phyloP scores from a whole-genome alignment of 1,140 invertebrate genomes.

The Psilanteris sp. region DNA sequence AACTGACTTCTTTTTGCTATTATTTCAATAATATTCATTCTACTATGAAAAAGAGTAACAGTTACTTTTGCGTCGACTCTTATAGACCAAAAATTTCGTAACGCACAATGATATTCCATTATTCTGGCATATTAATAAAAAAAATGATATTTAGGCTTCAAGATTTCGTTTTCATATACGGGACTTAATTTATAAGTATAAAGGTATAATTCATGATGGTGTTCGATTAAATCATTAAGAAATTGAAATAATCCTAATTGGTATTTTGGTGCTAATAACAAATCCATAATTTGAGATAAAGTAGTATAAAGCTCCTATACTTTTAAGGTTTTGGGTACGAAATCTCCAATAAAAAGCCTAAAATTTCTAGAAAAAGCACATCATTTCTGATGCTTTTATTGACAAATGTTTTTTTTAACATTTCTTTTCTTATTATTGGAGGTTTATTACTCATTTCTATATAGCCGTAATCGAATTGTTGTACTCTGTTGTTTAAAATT shows the following conservation, averaged over 20 bases:
- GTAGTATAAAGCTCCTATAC: conserved; percentile 23
- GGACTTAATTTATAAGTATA: conserved; percentile 7
- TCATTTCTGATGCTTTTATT: conserved; percentile 48
- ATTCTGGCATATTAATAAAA: conserved; percentile 7
- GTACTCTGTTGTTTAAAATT: conserved; percentile 23
- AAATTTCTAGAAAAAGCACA: conserved; percentile 52
- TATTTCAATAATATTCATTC: conserved; percentile 19
- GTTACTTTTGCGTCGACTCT: conserved; percentile 21
- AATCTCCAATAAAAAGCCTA: conserved; percentile 37
- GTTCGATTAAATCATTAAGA: conserved; percentile 19
- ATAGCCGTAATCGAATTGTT: conserved; percentile 43
- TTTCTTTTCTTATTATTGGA: conserved; percentile 13
- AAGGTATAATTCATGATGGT: conserved; percentile 22
- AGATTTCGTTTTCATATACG: not conserved
- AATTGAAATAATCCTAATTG: conserved; percentile 8
- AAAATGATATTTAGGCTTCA: conserved; percentile 23
- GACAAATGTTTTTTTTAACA: conserved; percentile 31
- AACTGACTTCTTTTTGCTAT: conserved; percentile 26
- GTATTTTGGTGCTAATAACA: conserved; percentile 25
- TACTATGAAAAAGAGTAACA: conserved; percentile 7
- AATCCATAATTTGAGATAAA: conserved; percentile 27
- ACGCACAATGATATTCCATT: conserved; percentile 8
- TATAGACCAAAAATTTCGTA: conserved; percentile 24
- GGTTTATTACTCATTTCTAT: conserved; percentile 39
- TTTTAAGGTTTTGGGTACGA: conserved; percentile 18